These are phyloP conservation scores for Scaeva pyrastri DNA, from an alignment of 2,888 invertebrate genomes.

Conservation along the genomic window DNA sequence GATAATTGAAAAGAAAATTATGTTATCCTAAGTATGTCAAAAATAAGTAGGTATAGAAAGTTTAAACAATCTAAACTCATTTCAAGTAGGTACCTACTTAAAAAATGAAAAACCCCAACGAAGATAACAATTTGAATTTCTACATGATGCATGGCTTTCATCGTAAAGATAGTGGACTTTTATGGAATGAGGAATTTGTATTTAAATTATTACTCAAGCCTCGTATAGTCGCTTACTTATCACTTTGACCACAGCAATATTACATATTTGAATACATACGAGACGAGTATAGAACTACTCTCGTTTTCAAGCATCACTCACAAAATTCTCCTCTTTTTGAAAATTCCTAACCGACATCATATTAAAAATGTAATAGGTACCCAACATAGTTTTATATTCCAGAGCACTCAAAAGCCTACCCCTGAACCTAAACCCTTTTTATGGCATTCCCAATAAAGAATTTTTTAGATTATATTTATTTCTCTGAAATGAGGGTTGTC, in stretches of 20 bases:
- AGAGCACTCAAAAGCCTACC: background rate
- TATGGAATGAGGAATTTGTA: background rate
- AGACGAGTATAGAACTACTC: background rate
- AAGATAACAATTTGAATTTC: background rate
- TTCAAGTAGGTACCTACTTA: no score
- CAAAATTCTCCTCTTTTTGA: background rate
- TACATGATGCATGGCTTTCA: background rate
- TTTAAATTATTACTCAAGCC: background rate
- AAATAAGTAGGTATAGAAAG: no score
- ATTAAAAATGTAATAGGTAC: background rate
- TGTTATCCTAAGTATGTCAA: no score
- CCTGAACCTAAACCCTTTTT: background rate
- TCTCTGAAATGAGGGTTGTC: slow-evolving; percentile 8
- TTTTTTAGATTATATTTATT: slow-evolving; percentile 40
- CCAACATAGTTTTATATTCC: slow-evolving; percentile 4
- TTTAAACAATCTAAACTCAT: no score
- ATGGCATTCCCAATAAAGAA: slow-evolving; percentile 11
- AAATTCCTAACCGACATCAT: background rate
- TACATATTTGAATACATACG: no score
- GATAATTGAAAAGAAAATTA: no score
- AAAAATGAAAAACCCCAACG: no score
- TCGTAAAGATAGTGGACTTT: background rate
- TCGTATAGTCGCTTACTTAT: background rate
- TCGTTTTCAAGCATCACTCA: background rate
- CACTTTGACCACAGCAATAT: background rate